These are phyloP conservation scores for Hippasteria phrygiana DNA, from an alignment of 53 echinoderm and acorn worm species.

Conservation along the genomic window DNA sequence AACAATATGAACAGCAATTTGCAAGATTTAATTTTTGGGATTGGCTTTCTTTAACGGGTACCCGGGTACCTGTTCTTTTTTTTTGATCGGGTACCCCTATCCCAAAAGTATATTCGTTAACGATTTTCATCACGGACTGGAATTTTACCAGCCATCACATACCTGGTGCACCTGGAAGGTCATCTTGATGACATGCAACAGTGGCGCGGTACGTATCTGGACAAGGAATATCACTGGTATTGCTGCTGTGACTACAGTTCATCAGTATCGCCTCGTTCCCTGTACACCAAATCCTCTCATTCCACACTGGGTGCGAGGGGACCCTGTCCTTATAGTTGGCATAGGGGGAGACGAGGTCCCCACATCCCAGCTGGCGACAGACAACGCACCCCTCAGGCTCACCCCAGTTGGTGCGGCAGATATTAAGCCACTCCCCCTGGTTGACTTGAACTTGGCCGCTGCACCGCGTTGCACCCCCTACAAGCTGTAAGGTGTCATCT, in stretches of 20 bases:
- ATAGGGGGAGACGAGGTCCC: slow-evolving; percentile 33
- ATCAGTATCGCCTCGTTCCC: slow-evolving; percentile 24
- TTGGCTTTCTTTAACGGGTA: no score
- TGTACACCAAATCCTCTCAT: not conserved
- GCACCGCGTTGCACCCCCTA: slow-evolving; percentile 42
- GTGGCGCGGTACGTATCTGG: slow-evolving; percentile 29
- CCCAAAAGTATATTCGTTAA: not conserved
- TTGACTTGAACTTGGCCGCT: slow-evolving; percentile 54
- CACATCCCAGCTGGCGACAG: slow-evolving; percentile 58
- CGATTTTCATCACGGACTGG: not conserved
- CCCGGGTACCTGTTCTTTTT: no score
- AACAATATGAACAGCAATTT: no score
- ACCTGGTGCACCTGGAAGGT: slow-evolving; percentile 5
- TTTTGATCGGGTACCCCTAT: not conserved
- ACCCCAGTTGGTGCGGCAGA: slow-evolving; percentile 44
- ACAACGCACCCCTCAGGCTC: slow-evolving; percentile 32
- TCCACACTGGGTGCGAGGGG: slow-evolving; percentile 35
- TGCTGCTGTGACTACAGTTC: slow-evolving; percentile 22
- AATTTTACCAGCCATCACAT: not conserved
- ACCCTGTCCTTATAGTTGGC: slow-evolving; percentile 53
- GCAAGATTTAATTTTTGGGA: no score
- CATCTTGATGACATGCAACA: slow-evolving; percentile 38
- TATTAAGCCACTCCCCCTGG: slow-evolving; percentile 8
- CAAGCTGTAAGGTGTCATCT: slow-evolving; percentile 30
- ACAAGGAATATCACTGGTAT: not conserved